A percentile compares a stretch with the other conserved stretches of the same genome.
Conservation (phyloP, 2,797 vertebrate species). For the Coilia nasus region DNA sequence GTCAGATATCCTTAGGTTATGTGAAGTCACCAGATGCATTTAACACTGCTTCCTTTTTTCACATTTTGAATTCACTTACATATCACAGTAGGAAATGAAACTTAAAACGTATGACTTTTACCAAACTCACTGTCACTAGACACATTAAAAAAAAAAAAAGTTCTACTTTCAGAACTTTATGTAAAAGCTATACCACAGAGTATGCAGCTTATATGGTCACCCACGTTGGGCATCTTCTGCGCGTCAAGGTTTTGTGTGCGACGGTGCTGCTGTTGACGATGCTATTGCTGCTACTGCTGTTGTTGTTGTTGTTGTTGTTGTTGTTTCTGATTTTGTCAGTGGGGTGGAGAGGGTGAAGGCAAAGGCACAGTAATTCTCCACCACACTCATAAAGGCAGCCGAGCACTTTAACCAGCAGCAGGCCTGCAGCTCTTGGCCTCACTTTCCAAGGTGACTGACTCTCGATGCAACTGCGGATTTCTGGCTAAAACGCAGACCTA, state of each 20-base stretch:
- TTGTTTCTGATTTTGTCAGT: neutral
- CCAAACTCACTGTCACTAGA: neutral
- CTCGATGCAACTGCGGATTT: neutral
- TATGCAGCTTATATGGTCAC: too few relatives aligned
- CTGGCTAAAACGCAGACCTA: neutral
- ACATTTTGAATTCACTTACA: neutral
- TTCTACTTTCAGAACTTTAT: neutral
- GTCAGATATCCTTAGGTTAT: neutral
- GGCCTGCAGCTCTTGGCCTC: neutral
- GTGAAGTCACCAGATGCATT: neutral
- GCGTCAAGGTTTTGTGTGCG: too few relatives aligned
- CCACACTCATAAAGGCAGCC: neutral
- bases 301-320: neutral
- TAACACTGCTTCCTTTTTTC: neutral
- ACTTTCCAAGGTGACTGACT: neutral
- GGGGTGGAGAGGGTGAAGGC: neutral
- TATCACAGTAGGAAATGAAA: conserved; percentile 4
- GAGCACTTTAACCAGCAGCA: neutral
- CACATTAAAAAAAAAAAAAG: neutral
- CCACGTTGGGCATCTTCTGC: too few relatives aligned
- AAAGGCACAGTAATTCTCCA: neutral
- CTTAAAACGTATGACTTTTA: neutral
- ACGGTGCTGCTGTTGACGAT: too few relatives aligned
- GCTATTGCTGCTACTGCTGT: neutral
- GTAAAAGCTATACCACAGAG: neutral